Conservation (phyloP, 1,140 invertebrate genomes). For the Halotydeus destructor region DNA sequence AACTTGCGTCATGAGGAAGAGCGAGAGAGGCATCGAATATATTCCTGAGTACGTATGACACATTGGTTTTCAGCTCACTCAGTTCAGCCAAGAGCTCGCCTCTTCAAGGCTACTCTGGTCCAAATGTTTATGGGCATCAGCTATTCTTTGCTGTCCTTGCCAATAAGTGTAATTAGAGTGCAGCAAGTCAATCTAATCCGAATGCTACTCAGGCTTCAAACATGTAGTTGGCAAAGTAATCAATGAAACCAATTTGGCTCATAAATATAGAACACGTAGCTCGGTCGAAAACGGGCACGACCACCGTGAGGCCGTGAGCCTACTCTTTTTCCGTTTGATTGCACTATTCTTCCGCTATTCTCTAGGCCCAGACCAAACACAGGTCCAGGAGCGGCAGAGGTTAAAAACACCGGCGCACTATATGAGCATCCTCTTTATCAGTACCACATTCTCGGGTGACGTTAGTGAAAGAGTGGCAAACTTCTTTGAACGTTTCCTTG, state of each 20-base stretch:
- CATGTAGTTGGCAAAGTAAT: conserved; percentile 91
- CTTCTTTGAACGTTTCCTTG: conserved; percentile 55
- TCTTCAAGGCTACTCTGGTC: too few species aligned
- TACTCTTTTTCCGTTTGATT: conserved; percentile 82
- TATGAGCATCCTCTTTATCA: conserved; percentile 82
- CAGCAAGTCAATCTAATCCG: too few species aligned
- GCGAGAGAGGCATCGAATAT: too few species aligned
- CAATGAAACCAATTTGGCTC: conserved; percentile 86
- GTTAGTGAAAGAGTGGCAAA: conserved; percentile 32
- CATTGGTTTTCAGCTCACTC: too few species aligned
- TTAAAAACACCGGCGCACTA: conserved; percentile 94
- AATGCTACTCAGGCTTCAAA: conserved; percentile 91
- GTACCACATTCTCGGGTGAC: conserved; percentile 49
- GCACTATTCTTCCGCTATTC: conserved; percentile 77
- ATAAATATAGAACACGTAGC: conserved; percentile 79
- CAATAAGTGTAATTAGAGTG: too few species aligned
- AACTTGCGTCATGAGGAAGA: too few species aligned
- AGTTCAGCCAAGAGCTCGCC: too few species aligned
- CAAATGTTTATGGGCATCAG: too few species aligned
- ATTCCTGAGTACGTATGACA: too few species aligned
- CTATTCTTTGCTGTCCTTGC: too few species aligned
- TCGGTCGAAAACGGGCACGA: conserved; percentile 91
- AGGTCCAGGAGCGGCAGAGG: conserved; percentile 70
- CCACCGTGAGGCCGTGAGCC: conserved; percentile 53
- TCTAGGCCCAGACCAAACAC: conserved; percentile 73